Conservation (phyloP, 2,797 vertebrate species). For the Sparus aurata region DNA sequence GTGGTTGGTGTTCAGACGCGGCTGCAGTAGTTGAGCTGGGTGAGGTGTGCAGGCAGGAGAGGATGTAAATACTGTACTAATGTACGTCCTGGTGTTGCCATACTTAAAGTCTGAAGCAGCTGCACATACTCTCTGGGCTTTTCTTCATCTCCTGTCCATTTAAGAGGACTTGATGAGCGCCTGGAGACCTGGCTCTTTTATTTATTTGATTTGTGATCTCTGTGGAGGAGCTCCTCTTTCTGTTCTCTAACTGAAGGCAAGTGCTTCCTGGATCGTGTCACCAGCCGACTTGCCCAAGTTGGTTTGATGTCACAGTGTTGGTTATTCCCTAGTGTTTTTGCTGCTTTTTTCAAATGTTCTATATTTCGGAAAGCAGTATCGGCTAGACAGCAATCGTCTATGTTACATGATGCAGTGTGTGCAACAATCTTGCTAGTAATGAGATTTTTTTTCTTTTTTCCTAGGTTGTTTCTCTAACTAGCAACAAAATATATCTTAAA, state of each 20-base stretch:
- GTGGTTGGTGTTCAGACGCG: neutral
- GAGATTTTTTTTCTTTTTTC: slow-evolving; percentile 13
- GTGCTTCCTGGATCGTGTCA: slow-evolving; percentile 17
- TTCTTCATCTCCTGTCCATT: slow-evolving; percentile 4
- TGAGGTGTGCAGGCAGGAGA: neutral
- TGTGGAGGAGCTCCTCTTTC: neutral
- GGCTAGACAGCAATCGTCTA: slow-evolving; percentile 2
- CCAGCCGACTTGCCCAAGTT: neutral
- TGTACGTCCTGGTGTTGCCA: slow-evolving; percentile 19
- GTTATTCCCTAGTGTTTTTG: slow-evolving; percentile 24
- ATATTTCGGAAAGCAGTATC: slow-evolving; percentile 21
- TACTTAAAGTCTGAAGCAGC: slow-evolving; percentile 29
- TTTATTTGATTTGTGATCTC: slow-evolving; percentile 34
- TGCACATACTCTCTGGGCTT: slow-evolving; percentile 15
- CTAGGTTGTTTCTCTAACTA: slow-evolving; percentile 25
- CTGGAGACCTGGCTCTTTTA: slow-evolving; percentile 23
- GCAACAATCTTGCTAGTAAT: slow-evolving; percentile 17
- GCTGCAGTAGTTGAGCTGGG: slow-evolving; percentile 11
- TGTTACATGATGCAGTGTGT: slow-evolving; percentile 33
- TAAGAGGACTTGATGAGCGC: slow-evolving; percentile 3
- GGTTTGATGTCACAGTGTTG: slow-evolving; percentile 24
- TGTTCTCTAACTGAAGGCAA: slow-evolving; percentile 5
- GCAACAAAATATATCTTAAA: slow-evolving; percentile 19
- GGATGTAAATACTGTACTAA: slow-evolving; percentile 33
- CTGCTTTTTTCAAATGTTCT: slow-evolving; percentile 26